Percentiles rank a stretch among this genome's conserved stretches.
phyloP scores from a whole-genome alignment of 92 coral and sea anemone genomes.

The Scolanthus callimorphus region DNA sequence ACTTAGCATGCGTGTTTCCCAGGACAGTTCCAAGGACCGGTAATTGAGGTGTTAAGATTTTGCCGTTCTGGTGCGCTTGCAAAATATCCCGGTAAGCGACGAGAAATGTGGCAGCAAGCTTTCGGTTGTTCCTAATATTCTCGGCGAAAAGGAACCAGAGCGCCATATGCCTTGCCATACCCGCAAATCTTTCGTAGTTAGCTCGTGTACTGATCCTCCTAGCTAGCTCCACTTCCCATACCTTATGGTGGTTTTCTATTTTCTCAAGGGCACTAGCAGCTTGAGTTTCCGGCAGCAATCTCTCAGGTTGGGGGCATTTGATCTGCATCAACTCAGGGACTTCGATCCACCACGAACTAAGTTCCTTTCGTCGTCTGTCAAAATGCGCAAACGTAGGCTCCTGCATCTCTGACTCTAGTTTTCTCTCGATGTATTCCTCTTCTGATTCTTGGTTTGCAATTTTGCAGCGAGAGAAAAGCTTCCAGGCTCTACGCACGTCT shows the following conservation, averaged over 20 bases:
- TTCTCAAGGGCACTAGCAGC: no score
- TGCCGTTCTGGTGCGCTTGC: conserved; percentile 20
- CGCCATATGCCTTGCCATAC: conserved; percentile 45
- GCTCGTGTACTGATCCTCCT: conserved; percentile 28
- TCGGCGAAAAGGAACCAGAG: conserved; percentile 31
- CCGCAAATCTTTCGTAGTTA: conserved; percentile 43
- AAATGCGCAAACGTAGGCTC: conserved; percentile 22
- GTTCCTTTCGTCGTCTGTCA: conserved; percentile 39
- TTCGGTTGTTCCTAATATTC: conserved; percentile 36
- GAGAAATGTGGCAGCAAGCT: conserved; percentile 49
- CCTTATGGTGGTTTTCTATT: not conserved
- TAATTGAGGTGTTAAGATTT: conserved; percentile 12
- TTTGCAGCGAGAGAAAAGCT: no score
- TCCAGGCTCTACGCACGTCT: no score
- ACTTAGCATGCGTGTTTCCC: conserved; percentile 27
- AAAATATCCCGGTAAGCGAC: conserved; percentile 21
- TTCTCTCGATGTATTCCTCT: conserved; percentile 35
- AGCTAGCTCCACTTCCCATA: conserved; percentile 25
- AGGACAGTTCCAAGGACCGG: conserved; percentile 27
- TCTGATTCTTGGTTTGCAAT: conserved; percentile 18
- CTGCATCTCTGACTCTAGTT: conserved; percentile 29
- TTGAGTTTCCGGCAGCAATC: not conserved
- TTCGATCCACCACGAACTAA: conserved; percentile 69
- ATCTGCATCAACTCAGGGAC: conserved; percentile 36
- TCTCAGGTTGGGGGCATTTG: conserved; percentile 20